phyloP scores from a whole-genome alignment of 1,140 invertebrate species.

The Semibalanus balanoides region DNA sequence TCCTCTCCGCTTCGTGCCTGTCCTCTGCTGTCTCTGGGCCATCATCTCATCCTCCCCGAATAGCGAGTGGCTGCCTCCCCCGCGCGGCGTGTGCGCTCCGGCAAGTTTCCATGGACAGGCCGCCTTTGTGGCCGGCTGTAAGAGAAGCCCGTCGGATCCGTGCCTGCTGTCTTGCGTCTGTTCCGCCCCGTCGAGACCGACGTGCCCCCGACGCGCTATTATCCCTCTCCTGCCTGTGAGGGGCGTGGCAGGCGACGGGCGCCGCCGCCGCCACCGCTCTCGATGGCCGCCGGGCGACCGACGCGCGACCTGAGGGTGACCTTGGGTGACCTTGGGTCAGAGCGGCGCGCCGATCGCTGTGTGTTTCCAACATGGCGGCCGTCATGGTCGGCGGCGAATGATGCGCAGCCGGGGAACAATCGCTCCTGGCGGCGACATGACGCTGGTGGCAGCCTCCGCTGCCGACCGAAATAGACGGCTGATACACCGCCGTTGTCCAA shows the following conservation, averaged over 20 bases:
- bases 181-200: not conserved
- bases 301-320: not conserved
- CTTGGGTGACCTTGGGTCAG: not conserved
- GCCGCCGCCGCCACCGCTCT: too few relatives aligned
- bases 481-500: not conserved
- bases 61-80: too few relatives aligned
- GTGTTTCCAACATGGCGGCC: too few relatives aligned
- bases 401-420: not conserved
- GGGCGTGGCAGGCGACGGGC: too few relatives aligned
- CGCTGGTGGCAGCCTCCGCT: not conserved
- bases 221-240: not conserved
- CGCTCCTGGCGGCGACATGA: too few relatives aligned
- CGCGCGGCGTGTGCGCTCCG: too few relatives aligned
- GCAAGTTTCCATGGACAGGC: not conserved
- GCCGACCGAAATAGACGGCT: not conserved
- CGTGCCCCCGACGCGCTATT: not conserved
- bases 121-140: not conserved
- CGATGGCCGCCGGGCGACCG: too few relatives aligned
- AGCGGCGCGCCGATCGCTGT: not conserved
- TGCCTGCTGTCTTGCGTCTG: not conserved
- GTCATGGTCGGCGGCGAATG: not conserved
- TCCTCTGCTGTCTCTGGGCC: too few relatives aligned
- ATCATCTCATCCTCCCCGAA: too few relatives aligned
- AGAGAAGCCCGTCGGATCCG: not conserved
- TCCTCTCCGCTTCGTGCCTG: too few relatives aligned